A percentile compares a stretch with the other conserved stretches of the same genome.
Evolutionary conservation across 2,797 vertebrate genomes (phyloP).

Genomic region (Craterocephalus amniculus): DNA sequence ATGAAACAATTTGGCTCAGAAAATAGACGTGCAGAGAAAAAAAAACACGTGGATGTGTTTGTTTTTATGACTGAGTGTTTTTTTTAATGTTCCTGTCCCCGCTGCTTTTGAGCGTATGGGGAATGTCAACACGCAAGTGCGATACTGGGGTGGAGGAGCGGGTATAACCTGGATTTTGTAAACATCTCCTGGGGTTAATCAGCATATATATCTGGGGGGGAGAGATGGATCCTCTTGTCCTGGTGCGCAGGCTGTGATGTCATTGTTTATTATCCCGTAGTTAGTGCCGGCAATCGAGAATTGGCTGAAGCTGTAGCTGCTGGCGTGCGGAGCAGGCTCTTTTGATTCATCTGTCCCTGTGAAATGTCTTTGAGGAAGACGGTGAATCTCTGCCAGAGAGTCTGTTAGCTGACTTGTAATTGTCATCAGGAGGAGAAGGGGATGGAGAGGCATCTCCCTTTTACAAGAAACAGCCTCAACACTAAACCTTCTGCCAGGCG

Average conservation of each 20-base stretch:
- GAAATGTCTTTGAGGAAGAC: slow-evolving; percentile 45
- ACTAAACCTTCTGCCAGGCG: not conserved
- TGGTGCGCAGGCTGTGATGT: slow-evolving; percentile 63
- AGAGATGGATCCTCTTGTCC: slow-evolving; percentile 70
- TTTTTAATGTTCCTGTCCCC: not conserved
- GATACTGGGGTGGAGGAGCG: slow-evolving; percentile 41
- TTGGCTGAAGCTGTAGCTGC: slow-evolving; percentile 59
- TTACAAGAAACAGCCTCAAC: not conserved
- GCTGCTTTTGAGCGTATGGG: slow-evolving; percentile 36
- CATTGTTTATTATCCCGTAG: slow-evolving; percentile 80
- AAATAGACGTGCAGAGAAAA: slow-evolving; percentile 44
- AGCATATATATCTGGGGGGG: slow-evolving; percentile 52
- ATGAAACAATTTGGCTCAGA: slow-evolving; percentile 70
- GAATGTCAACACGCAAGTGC: slow-evolving; percentile 50
- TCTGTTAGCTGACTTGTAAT: slow-evolving; percentile 28
- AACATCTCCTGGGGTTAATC: slow-evolving; percentile 81
- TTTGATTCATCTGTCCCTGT: slow-evolving; percentile 49
- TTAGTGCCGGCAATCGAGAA: slow-evolving; percentile 64
- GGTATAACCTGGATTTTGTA: slow-evolving; percentile 49
- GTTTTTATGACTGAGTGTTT: slow-evolving; percentile 52
- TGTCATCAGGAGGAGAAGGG: slow-evolving; percentile 21
- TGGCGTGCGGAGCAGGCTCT: slow-evolving; percentile 47
- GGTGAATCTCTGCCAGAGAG: slow-evolving; percentile 26
- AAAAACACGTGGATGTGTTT: slow-evolving; percentile 54
- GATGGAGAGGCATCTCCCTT: not conserved